Base-by-base conservation (phyloP, 2,888 invertebrate species). In the Clusia tigrina region DNA sequence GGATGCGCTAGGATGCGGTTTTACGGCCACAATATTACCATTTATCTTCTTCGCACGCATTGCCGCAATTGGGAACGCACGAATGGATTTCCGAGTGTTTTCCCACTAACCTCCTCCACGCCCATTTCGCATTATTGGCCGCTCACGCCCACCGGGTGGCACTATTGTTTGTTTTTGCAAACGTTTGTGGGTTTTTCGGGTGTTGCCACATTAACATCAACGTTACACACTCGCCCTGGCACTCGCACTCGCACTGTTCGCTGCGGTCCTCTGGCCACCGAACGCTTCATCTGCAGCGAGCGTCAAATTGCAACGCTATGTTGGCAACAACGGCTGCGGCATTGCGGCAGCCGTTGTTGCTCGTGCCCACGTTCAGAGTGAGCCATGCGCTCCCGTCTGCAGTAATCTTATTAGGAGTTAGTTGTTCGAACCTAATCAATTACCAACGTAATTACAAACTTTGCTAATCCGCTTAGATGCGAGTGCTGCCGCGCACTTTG, bases 351-450 rank as follows among this genome's bases (percentile, higher is more conserved):
- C n/a, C n/a, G n/a, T n/a, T n/a, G n/a, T n/a, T n/a, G n/a, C n/a
- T n/a, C n/a, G n/a, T n/a, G n/a, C 6, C 32, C n/a, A n/a, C n/a
- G n/a, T n/a, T n/a, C n/a, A n/a, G n/a, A 42, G 20, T 59, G 61
- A 51, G 54, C 59, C 59, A 54, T 76, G 74, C 75, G 74, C 67
- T 71, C 70, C 77, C 76, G 74, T 73, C 81, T 79, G 74, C 82
- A 81, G 81, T 83, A 83, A 83, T 83, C 82, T 81, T 82, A 83
- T 83, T 83, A 81, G 77, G 78, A 82, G 81, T 81, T 81, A 81
- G 82, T 83, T 83, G 83, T 83, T 83, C 81, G 83, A 82, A 83
- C 81, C 83, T 83, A 83, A 83, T 83, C 83, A 83, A 83, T 83
- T 83, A 83, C 83, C 82, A 79, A 81, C 81, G 77, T 81, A 83